A percentile compares a stretch with the other conserved stretches of the same genome.
phyloP scores from a whole-genome alignment of 2,888 invertebrate genomes.

The Napeogenes sylphis region DNA sequence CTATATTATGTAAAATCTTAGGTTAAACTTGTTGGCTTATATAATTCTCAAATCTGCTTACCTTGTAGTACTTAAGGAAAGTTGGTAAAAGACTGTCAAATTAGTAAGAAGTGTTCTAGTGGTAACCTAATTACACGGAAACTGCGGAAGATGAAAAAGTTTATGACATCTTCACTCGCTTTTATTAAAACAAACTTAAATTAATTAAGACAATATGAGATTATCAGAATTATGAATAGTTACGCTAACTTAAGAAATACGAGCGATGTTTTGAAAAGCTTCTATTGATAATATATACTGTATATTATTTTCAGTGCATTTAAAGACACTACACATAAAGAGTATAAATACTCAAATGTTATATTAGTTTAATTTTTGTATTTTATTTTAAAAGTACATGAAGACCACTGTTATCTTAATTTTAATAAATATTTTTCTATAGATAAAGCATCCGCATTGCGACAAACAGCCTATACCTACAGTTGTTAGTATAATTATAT shows the following conservation, averaged over 20 bases:
- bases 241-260: too few species aligned
- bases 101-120: constrained; percentile 57
- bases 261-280: too few species aligned
- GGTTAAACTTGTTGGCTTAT: neutral
- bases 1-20: too few species aligned
- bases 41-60: neutral
- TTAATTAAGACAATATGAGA: neutral
- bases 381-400: neutral
- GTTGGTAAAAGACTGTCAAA: constrained; percentile 54
- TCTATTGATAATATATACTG: too few species aligned
- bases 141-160: constrained; percentile 57
- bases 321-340: too few species aligned
- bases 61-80: constrained; percentile 38
- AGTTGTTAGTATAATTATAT: neutral
- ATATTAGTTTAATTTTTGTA: neutral
- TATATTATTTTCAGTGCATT: too few species aligned
- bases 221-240: too few species aligned
- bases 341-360: too few species aligned
- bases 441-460: neutral
- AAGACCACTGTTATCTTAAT: neutral
- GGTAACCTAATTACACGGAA: constrained; percentile 63
- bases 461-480: neutral
- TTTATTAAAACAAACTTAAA: constrained; percentile 10
- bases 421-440: neutral
- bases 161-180: constrained; percentile 22